Base-by-base conservation (phyloP, 2,113 vertebrate genomes). In the Lichenostomus cassidix region DNA sequence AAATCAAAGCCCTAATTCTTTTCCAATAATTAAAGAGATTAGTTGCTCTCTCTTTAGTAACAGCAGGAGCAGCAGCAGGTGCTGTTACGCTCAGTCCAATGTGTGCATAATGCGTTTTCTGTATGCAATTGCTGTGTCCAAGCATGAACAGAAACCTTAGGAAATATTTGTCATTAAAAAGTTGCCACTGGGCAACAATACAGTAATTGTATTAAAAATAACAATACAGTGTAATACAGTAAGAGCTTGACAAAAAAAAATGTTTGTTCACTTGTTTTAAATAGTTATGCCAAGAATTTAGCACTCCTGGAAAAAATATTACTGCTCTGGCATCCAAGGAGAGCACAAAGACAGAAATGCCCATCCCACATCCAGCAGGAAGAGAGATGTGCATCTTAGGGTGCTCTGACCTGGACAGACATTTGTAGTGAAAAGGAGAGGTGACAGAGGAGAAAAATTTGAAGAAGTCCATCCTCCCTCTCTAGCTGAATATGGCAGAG, bases 21-120 rank as follows among this genome's bases (percentile, higher is more conserved):
- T 81, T 92, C 84, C 80, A 92, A 85, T 91, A 93, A 96, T 89
- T 92, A 95, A 89, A 93, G 81, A 92, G 86, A 94, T 94, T 78
- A 84, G 68, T 83, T 93, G 69, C 35, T 96, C 42, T 76, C 89
- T 87, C 73, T 87, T 85, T 60, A 92, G 92, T 17, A 96, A 62
- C 90, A 93, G 93, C 92, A 90, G 92, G 91, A 93, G 79, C 47
- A 96, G 73, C 88, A 93, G 83, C 88, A 94, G 93, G 80, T 91
- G 80, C 33, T 89, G 75, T 88, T 89, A 74, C 1, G 17, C 65
- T 81, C 4, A 2, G 78, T 67, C 82, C 56, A 0, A 29, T n/a
- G 70, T 56, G 21, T 77, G 49, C 70, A 55, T 89, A 92, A 91
- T 68, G 71, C 5, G 0, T 68, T 28, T 96, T 87, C 83, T 42